These are phyloP conservation scores for Myiagra hebetior DNA, from an alignment of 2,113 vertebrate species.

Conservation along the genomic window DNA sequence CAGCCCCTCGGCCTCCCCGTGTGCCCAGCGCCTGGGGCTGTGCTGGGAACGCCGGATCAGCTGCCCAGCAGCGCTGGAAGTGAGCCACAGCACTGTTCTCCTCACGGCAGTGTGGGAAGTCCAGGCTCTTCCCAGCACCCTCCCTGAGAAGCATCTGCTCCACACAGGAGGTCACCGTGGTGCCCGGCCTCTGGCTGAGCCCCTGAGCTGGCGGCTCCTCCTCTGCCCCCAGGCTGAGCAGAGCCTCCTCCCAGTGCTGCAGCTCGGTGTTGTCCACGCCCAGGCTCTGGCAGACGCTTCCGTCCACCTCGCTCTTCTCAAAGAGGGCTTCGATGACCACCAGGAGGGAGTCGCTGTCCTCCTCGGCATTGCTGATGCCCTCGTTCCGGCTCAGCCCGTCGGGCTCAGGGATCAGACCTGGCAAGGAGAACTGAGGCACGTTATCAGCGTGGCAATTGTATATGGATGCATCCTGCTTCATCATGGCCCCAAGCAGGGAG, in stretches of 20 bases:
- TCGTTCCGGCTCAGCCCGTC: slow-evolving; percentile 6
- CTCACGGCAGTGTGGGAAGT: neutral
- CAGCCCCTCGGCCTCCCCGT: neutral
- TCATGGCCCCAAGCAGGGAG: slow-evolving; percentile 74
- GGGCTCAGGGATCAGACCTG: slow-evolving; percentile 52
- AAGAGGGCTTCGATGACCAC: slow-evolving; percentile 58
- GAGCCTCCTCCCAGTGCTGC: slow-evolving; percentile 64
- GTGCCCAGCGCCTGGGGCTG: slow-evolving; percentile 20
- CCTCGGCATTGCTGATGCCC: neutral
- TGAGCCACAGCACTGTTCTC: neutral
- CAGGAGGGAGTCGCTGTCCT: slow-evolving; percentile 35
- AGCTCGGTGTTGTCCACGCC: neutral
- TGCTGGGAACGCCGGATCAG: neutral
- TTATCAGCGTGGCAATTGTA: slow-evolving; percentile 18
- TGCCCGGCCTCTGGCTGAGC: slow-evolving; percentile 28
- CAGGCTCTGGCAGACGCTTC: slow-evolving; percentile 24
- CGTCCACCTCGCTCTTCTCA: neutral
- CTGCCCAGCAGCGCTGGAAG: neutral
- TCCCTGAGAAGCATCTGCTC: slow-evolving; percentile 48
- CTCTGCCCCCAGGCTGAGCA: slow-evolving; percentile 51
- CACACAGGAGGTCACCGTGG: slow-evolving; percentile 39
- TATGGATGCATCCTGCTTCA: slow-evolving; percentile 68
- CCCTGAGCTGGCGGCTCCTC: neutral
- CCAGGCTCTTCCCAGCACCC: neutral
- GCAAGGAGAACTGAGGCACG: slow-evolving; percentile 44